These are phyloP conservation scores for Syngnathoides biaculeatus DNA, from an alignment of 2,113 vertebrate genomes.

Conservation along the genomic window DNA sequence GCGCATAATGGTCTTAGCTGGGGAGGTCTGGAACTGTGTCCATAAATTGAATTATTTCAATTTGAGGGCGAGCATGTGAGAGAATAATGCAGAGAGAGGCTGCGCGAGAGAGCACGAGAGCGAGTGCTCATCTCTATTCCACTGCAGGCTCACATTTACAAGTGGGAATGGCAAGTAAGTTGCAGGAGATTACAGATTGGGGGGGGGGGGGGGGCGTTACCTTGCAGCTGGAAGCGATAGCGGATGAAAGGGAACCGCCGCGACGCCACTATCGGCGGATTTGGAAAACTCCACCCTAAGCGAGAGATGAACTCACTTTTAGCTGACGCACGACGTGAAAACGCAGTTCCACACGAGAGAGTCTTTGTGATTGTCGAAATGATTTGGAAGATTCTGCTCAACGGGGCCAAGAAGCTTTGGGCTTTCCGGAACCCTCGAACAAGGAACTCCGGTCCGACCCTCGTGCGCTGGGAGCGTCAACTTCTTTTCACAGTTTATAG, in stretches of 20 bases:
- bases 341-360: neutral
- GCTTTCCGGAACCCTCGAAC: neutral
- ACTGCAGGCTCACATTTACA: constrained; percentile 79
- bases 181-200: constrained; percentile 73
- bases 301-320: neutral
- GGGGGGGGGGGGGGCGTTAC: constrained; percentile 7
- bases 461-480: too few relatives aligned
- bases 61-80: constrained; percentile 63
- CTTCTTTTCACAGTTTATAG: too few relatives aligned
- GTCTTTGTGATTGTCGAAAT: neutral
- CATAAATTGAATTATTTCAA: constrained; percentile 77
- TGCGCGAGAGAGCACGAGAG: neutral
- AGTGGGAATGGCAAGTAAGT: constrained; percentile 80
- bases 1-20: constrained; percentile 71
- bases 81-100: constrained; percentile 61
- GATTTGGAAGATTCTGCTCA: neutral
- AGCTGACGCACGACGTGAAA: neutral
- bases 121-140: constrained; percentile 77
- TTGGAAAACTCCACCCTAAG: constrained; percentile 19
- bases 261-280: constrained; percentile 13
- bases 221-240: constrained; percentile 47
- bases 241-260: constrained; percentile 7
- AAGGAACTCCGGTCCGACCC: too few relatives aligned
- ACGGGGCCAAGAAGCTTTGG: neutral
- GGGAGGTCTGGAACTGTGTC: constrained; percentile 69